Conservation (phyloP, 2,113 vertebrate species). For the Leuciscus idus region DNA sequence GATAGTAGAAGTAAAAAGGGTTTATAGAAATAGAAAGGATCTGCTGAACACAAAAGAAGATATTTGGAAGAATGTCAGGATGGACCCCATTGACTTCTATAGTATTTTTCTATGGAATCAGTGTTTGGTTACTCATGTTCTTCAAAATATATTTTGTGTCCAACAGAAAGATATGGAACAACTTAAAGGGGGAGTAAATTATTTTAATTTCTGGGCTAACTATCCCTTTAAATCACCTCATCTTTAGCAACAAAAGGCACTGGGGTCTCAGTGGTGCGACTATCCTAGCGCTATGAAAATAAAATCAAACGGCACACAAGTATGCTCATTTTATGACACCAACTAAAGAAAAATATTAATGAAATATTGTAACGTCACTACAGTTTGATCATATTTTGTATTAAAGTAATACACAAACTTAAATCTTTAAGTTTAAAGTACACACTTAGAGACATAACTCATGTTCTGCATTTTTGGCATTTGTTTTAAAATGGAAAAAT, state of each 20-base stretch:
- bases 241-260: constrained; percentile 18
- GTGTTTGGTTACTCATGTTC: too few species aligned
- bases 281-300: background rate
- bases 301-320: background rate
- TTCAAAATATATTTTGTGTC: too few species aligned
- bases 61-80: too few species aligned
- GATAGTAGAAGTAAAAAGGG: too few species aligned
- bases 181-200: too few species aligned
- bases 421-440: background rate
- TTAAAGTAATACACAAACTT: constrained; percentile 9
- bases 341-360: background rate
- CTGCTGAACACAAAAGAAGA: too few species aligned
- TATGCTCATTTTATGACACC: constrained; percentile 2
- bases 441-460: constrained; percentile 3
- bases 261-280: background rate
- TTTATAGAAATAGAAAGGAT: too few species aligned
- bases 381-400: constrained; percentile 17
- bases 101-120: too few species aligned
- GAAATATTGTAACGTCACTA: background rate
- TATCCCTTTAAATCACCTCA: background rate
- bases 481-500: background rate
- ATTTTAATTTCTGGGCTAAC: too few species aligned
- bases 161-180: too few species aligned
- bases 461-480: constrained; percentile 19
- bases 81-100: too few species aligned